Evolutionary conservation across 2,113 vertebrate species (phyloP), one percentile per base, ranked within the genome.

Genomic region (Dicaeum eximium): DNA sequence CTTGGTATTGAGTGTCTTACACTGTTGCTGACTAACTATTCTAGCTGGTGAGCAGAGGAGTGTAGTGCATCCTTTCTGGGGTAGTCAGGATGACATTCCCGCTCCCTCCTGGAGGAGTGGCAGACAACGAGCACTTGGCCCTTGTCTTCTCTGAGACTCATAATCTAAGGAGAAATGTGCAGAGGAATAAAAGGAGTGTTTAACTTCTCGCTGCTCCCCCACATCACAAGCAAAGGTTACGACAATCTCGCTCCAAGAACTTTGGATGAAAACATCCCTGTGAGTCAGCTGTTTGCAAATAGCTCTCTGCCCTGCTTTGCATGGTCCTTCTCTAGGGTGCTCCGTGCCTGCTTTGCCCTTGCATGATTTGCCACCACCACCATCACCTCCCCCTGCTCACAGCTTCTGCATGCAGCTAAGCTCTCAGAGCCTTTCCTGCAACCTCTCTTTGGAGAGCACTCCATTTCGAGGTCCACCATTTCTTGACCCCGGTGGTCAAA

Each of bases 331-430:
- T 77, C 50, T 20, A 12, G 17, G 42, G 25, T 38, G 35, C 25
- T 94, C 57, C 0, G 0, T 16, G 8, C 47, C 38, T 61, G 42
- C 50, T 74, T 82, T 65, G 28, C 56, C 56, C 64, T 71, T 0
- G 0, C 47, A 51, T 5, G 21, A 45, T 24, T 91, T 90, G 20
- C 45, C 44, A 62, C 28, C 15, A 30, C 24, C 27, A n/a, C 8
- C 15, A n/a, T 15, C 23, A 60, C 4, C 16, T 27, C 6, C 1
- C 1, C 28, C 2, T 0, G 0, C 2, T 11, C 35, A 3, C 37
- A 72, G 24, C 9, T 75, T 75, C 42, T 67, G 47, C 11, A 25
- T 16, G 67, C 37, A 79, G 22, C 33, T 82, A 24, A 69, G 1
- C 22, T 45, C 42, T 42, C 15, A 53, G 54, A n/a, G 80, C 24